Evolutionary conservation across 2,797 vertebrate genomes (phyloP).

Genomic region (Falco novaeseelandiae): DNA sequence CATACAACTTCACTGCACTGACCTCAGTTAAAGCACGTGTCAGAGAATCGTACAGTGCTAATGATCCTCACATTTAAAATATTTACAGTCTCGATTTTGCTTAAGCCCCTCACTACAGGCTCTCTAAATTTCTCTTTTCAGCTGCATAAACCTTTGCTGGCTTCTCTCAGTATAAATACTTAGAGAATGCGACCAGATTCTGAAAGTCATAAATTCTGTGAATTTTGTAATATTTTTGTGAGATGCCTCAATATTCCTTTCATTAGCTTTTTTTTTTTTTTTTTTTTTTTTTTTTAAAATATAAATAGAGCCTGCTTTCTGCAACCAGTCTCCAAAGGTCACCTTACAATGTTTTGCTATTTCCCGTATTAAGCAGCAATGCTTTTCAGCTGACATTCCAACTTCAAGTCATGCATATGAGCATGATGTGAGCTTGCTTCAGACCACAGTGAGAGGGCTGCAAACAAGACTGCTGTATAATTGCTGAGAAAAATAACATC

Average conservation of each 20-base stretch:
- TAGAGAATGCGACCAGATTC: background rate
- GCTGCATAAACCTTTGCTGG: background rate
- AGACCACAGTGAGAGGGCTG: conserved; percentile 43
- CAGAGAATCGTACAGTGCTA: conserved; percentile 4
- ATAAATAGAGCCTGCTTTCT: background rate
- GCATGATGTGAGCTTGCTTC: conserved; percentile 49
- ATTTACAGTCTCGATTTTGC: conserved; percentile 37
- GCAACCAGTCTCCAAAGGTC: conserved; percentile 60
- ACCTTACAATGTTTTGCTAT: conserved; percentile 43
- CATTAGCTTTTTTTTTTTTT: background rate
- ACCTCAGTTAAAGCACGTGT: conserved; percentile 23
- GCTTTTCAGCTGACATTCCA: conserved; percentile 71
- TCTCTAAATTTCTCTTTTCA: background rate
- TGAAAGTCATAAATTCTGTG: background rate
- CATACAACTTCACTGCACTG: conserved; percentile 19
- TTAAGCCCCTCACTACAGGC: background rate
- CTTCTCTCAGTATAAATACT: background rate
- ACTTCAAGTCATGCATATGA: conserved; percentile 69
- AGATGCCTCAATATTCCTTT: background rate
- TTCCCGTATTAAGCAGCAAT: conserved; percentile 60
- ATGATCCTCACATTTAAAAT: conserved; percentile 31
- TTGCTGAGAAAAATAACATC: conserved; percentile 14
- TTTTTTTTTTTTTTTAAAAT: background rate
- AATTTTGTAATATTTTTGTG: background rate
- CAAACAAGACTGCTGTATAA: conserved; percentile 40